Percentiles rank a stretch among this genome's conserved stretches.
phyloP scores from a whole-genome alignment of 1,140 invertebrate genomes.

The Lucilia cuprina region DNA sequence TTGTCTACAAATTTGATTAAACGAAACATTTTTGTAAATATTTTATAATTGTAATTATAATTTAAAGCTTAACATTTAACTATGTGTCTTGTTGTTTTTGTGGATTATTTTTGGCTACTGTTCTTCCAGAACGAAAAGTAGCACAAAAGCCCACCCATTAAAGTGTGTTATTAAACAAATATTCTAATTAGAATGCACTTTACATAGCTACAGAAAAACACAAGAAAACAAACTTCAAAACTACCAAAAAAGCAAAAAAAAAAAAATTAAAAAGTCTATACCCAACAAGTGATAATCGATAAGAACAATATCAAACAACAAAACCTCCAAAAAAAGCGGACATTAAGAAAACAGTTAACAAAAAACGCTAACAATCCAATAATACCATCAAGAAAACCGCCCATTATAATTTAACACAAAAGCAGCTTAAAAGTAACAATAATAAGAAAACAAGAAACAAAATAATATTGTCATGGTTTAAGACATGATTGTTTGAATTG shows the following conservation, averaged over 20 bases:
- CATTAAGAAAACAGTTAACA: not conserved
- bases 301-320: not conserved
- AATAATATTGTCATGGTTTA: not conserved
- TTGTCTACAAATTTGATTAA: too few species aligned
- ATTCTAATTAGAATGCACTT: slow-evolving; percentile 17
- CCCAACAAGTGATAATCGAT: slow-evolving; percentile 1
- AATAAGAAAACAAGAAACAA: not conserved
- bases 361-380: not conserved
- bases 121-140: not conserved
- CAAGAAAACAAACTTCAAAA: not conserved
- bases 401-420: not conserved
- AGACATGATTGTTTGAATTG: not conserved
- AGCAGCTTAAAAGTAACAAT: slow-evolving; percentile 12
- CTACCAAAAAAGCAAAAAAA: not conserved
- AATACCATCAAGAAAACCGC: not conserved
- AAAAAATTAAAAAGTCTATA: not conserved
- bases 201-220: not conserved
- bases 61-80: too few species aligned
- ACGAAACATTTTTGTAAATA: too few species aligned
- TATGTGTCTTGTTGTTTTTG: too few species aligned
- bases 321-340: not conserved
- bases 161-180: not conserved
- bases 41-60: too few species aligned
- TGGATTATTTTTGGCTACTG: too few species aligned
- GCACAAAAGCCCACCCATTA: not conserved